Conservation (phyloP, 2,113 vertebrate genomes). For the Lates calcarifer region DNA sequence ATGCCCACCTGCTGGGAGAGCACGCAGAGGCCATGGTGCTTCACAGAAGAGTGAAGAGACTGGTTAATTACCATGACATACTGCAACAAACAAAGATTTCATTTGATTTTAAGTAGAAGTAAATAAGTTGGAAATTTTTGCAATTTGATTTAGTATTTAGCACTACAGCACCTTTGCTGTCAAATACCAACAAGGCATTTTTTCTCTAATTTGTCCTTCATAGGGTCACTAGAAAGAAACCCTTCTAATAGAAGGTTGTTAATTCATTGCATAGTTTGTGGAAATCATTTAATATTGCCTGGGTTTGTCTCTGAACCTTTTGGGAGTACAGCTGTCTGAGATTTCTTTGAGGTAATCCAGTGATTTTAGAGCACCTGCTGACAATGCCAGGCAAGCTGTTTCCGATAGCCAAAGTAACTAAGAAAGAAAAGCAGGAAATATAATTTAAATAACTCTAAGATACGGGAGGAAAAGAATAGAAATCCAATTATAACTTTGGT, state of each 20-base stretch:
- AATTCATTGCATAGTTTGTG: conserved; percentile 7
- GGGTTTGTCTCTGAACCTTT: conserved; percentile 10
- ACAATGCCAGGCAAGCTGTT: conserved; percentile 14
- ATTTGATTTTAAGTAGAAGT: conserved; percentile 17
- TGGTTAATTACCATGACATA: conserved; percentile 60
- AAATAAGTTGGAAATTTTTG: neutral
- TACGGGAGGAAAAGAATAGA: conserved; percentile 8
- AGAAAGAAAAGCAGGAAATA: conserved; percentile 22
- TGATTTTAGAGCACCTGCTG: conserved; percentile 31
- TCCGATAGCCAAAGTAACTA: neutral
- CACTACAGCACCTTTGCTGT: neutral
- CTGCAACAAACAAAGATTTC: conserved; percentile 2
- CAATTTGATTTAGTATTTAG: neutral
- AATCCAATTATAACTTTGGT: conserved; percentile 52
- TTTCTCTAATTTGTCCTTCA: neutral
- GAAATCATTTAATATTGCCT: conserved; percentile 25
- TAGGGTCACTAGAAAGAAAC: neutral
- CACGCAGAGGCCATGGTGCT: conserved; percentile 54
- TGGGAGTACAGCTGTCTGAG: conserved; percentile 27
- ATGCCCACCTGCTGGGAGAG: conserved; percentile 74
- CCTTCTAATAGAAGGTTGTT: neutral
- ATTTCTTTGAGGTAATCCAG: conserved; percentile 22
- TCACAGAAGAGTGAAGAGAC: conserved; percentile 56
- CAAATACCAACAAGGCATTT: neutral
- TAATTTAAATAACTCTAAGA: conserved; percentile 25